Conservation (phyloP, 2,888 invertebrate genomes). For the Eilema depressum region DNA sequence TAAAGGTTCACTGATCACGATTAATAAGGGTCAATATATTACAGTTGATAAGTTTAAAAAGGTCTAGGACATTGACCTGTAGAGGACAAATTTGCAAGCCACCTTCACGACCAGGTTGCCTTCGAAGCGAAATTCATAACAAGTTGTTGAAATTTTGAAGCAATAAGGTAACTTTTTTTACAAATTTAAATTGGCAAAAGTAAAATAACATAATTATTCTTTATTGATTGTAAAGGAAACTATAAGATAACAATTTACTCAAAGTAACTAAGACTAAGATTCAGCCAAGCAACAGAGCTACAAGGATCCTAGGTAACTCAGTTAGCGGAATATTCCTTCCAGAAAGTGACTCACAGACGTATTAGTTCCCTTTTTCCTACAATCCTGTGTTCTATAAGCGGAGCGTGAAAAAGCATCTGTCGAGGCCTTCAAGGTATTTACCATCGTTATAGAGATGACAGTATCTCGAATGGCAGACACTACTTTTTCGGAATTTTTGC, state of each 20-base stretch:
- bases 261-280: too few relatives aligned
- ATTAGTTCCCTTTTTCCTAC: not conserved
- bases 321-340: too few relatives aligned
- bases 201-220: too few relatives aligned
- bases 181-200: too few relatives aligned
- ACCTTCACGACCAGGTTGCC: not conserved
- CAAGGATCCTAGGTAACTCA: too few relatives aligned
- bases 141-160: not conserved
- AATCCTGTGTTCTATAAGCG: not conserved
- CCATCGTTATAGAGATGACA: not conserved
- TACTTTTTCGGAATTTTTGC: not conserved
- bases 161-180: not conserved
- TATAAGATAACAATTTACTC: too few relatives aligned
- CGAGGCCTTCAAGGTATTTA: not conserved
- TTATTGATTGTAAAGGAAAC: too few relatives aligned
- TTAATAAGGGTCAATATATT: not conserved
- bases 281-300: too few relatives aligned
- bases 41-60: not conserved
- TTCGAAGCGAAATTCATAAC: not conserved
- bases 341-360: not conserved
- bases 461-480: not conserved
- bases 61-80: not conserved
- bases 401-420: not conserved
- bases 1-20: not conserved
- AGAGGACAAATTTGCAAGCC: not conserved